Percentiles rank a stretch among this genome's conserved stretches.
These are phyloP conservation scores for Invenusta paracnida DNA, from an alignment of 2,888 invertebrate genomes.

Conservation along the genomic window DNA sequence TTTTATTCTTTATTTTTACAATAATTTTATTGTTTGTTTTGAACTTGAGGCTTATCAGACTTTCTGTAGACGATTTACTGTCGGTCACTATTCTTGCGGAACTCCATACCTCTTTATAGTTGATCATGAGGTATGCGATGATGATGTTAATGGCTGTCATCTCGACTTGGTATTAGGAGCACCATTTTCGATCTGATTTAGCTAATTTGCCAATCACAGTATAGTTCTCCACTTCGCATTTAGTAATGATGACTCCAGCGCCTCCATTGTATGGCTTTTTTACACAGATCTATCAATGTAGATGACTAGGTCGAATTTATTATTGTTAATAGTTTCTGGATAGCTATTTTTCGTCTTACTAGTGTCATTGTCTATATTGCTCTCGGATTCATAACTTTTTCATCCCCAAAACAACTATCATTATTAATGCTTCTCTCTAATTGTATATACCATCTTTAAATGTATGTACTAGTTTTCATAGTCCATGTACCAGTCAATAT, in stretches of 20 bases:
- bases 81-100: neutral
- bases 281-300: neutral
- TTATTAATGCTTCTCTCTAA: no score
- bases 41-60: neutral
- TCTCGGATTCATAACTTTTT: no score
- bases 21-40: neutral
- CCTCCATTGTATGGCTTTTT: neutral
- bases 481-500: no score
- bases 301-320: neutral
- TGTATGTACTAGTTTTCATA: no score
- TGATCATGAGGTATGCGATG: neutral
- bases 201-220: neutral
- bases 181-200: neutral
- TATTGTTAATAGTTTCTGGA: neutral
- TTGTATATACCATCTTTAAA: no score
- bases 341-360: neutral
- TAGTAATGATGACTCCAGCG: neutral
- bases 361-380: neutral
- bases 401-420: no score
- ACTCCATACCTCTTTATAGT: neutral
- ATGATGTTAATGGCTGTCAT: neutral
- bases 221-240: neutral
- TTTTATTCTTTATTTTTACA: neutral
- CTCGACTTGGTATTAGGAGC: neutral
- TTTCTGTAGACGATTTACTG: neutral